Evolutionary conservation across 2,888 invertebrate species (phyloP).

Genomic region (Steinernema carpocapsae): DNA sequence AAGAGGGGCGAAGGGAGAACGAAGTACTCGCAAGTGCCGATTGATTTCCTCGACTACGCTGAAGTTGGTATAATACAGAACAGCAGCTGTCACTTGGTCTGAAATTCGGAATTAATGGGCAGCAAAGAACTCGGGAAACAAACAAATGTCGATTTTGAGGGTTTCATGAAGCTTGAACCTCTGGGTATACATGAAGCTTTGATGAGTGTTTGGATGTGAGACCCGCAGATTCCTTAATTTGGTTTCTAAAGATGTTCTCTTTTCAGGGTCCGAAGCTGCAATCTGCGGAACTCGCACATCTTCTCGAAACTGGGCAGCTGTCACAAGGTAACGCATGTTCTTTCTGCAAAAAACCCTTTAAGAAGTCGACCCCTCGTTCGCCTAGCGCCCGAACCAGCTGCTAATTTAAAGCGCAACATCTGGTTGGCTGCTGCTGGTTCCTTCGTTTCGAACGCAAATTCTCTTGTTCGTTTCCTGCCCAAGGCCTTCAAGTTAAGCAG

Average conservation of each 20-base stretch:
- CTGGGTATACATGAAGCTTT: too few relatives aligned
- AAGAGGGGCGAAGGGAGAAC: not conserved
- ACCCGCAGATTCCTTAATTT: too few relatives aligned
- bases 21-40: not conserved
- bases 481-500: not conserved
- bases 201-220: too few relatives aligned
- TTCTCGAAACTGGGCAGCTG: not conserved
- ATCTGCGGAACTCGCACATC: not conserved
- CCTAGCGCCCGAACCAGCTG: not conserved
- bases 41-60: not conserved
- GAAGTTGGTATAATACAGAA: not conserved
- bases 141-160: too few relatives aligned
- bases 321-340: slow-evolving; percentile 4
- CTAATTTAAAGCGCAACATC: not conserved
- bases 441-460: not conserved
- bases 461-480: not conserved
- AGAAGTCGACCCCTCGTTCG: not conserved
- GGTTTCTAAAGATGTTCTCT: too few relatives aligned
- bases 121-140: too few relatives aligned
- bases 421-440: not conserved
- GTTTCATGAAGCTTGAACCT: too few relatives aligned
- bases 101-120: not conserved
- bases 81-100: not conserved
- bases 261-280: slow-evolving; percentile 14
- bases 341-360: not conserved